A percentile compares a stretch with the other conserved stretches of the same genome.
Evolutionary conservation across 2,797 vertebrate genomes (phyloP).

Genomic region (Mallotus villosus): DNA sequence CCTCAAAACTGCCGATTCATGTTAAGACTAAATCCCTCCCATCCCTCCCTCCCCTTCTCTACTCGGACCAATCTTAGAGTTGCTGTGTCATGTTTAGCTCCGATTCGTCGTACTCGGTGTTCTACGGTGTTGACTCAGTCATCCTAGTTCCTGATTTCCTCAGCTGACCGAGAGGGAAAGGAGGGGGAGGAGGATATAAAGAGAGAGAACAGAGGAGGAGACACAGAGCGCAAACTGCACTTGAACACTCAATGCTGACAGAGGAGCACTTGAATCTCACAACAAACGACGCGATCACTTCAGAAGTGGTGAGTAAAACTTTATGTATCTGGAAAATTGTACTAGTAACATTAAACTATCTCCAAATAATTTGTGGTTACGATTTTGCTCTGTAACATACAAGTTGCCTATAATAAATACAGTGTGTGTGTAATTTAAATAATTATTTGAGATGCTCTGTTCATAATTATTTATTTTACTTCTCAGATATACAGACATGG

Average conservation of each 20-base stretch:
- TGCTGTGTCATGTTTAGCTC: not conserved
- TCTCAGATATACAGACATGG: constrained; percentile 51
- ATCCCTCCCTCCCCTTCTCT: constrained; percentile 26
- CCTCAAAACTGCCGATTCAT: constrained; percentile 60
- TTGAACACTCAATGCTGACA: not conserved
- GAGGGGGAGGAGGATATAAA: constrained; percentile 32
- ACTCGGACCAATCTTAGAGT: too few relatives aligned
- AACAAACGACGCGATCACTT: not conserved
- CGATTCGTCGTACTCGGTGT: constrained; percentile 8
- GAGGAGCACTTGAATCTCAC: not conserved
- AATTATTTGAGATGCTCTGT: too few relatives aligned
- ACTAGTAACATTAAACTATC: not conserved
- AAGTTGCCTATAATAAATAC: too few relatives aligned
- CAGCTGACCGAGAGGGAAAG: constrained; percentile 25
- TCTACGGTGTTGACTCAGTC: constrained; percentile 35
- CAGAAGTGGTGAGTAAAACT: constrained; percentile 51
- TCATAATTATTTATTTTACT: too few relatives aligned
- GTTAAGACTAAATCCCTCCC: constrained; percentile 39
- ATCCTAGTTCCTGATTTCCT: constrained; percentile 63
- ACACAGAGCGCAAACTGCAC: constrained; percentile 24
- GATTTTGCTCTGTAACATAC: not conserved
- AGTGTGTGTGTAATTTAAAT: too few relatives aligned
- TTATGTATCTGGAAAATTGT: not conserved
- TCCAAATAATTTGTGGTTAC: not conserved
- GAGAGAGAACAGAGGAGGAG: not conserved